phyloP scores from a whole-genome alignment of 1,140 invertebrate species.

The Saccostrea glomerata region DNA sequence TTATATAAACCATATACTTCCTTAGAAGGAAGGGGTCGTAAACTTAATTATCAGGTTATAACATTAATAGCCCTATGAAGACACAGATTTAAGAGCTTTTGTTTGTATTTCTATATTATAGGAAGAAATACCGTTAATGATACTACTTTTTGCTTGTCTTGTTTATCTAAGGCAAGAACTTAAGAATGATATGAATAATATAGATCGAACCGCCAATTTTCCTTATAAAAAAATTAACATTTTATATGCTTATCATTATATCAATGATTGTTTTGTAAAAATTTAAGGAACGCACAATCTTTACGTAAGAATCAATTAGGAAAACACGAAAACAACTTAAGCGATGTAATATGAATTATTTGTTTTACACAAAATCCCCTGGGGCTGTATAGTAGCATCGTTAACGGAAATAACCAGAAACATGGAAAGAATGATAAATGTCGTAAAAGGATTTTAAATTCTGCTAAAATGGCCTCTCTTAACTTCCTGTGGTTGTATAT shows the following conservation, averaged over 20 bases:
- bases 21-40: not conserved
- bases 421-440: not conserved
- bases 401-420: not conserved
- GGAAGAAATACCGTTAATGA: not conserved
- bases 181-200: too few species aligned
- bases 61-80: not conserved
- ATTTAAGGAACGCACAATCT: too few species aligned
- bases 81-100: conserved; percentile 11
- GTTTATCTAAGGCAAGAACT: too few species aligned
- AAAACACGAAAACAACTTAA: not conserved
- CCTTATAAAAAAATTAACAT: too few species aligned
- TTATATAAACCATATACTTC: not conserved
- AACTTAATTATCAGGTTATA: not conserved
- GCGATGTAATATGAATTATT: not conserved
- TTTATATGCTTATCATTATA: too few species aligned
- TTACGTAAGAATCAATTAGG: too few species aligned
- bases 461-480: too few species aligned
- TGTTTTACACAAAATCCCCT: conserved; percentile 20
- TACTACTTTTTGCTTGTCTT: not conserved
- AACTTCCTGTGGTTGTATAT: too few species aligned
- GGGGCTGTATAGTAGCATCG: not conserved
- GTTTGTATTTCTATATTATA: not conserved
- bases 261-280: too few species aligned
- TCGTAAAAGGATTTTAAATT: not conserved
- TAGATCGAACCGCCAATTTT: too few species aligned